Base-by-base conservation (phyloP, 2,888 invertebrate species). In the Dioctria linearis region DNA sequence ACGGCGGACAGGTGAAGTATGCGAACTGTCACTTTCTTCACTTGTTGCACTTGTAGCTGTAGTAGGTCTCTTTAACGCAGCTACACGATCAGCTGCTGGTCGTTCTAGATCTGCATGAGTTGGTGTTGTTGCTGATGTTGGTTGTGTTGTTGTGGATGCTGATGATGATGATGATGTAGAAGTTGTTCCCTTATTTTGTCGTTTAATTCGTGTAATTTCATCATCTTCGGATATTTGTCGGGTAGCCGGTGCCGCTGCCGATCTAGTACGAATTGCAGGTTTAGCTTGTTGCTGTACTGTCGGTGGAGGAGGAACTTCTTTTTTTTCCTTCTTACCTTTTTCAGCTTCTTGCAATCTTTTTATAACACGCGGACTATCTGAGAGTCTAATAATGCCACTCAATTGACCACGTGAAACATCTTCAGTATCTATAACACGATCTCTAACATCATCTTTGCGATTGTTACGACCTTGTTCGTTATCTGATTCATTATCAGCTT, bases 211-310 rank as follows among this genome's bases (percentile, higher is more conserved):
- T 8, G 95, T 91, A 83, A 97, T 96, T 88, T 97, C 97, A 86
- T 96, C 96, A 85, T 96, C 96, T 90, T 97, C 97, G 87, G 95
- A 95, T 83, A 94, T 92, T 88, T 96, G 96, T 82, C 95, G 91
- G 71, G 93, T 92, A 8, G 95, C 91, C n/a, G 93, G 91, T 63
- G 90, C 89, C 5, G 90, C 90, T 75, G 91, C 90, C 73, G 89
- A 88, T 86, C 88, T 86, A 85, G 90, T 86, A 86, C 90, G 88
- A 40, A 90, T 89, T 83, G 90, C 90, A 79, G 91, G 90, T 85
- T 91, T 91, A 8, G 90, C 90, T 86, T 91, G 91, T 82, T 91
- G 90, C 3, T 89, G 88, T 79, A 92, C 91, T 83, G 92, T 90
- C 82, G 91, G 89, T 82, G 91, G 90, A 78, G 90, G 91, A 51